Conservation (phyloP, 2,113 vertebrate genomes). For the Melierax canorus region DNA sequence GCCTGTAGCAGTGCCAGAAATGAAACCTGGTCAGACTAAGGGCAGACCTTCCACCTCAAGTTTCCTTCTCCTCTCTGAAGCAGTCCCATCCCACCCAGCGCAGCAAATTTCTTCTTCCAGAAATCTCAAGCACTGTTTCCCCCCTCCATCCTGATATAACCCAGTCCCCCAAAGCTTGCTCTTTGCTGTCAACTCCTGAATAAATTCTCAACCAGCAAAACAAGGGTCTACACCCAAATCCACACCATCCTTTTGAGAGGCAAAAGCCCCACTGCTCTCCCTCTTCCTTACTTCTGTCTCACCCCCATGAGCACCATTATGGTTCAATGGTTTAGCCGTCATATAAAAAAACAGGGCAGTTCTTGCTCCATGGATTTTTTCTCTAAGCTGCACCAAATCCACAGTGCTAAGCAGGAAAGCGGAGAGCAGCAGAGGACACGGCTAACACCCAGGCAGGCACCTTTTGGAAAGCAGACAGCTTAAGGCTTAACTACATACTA, state of each 20-base stretch:
- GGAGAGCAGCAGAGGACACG: not conserved
- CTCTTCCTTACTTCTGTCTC: not conserved
- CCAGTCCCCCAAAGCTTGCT: not conserved
- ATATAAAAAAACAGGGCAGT: not conserved
- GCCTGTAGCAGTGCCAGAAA: not conserved
- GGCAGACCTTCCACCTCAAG: no score
- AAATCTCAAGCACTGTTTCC: not conserved
- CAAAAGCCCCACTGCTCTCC: not conserved
- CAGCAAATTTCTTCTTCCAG: not conserved
- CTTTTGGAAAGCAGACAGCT: not conserved
- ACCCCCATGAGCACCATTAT: not conserved
- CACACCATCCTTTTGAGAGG: not conserved
- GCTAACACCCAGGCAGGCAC: not conserved
- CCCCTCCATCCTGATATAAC: not conserved
- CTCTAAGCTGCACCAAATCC: not conserved
- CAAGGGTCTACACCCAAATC: not conserved
- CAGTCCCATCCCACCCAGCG: not conserved
- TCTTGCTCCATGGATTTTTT: not conserved
- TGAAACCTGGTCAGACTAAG: not conserved
- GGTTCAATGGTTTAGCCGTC: not conserved
- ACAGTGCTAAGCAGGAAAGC: not conserved
- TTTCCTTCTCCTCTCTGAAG: not conserved
- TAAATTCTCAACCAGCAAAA: not conserved
- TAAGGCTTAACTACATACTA: not conserved
- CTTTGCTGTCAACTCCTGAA: not conserved